Evolutionary conservation across 2,888 invertebrate species (phyloP), one percentile per base, ranked within the genome.

Genomic region (Chromoteleia sp.): DNA sequence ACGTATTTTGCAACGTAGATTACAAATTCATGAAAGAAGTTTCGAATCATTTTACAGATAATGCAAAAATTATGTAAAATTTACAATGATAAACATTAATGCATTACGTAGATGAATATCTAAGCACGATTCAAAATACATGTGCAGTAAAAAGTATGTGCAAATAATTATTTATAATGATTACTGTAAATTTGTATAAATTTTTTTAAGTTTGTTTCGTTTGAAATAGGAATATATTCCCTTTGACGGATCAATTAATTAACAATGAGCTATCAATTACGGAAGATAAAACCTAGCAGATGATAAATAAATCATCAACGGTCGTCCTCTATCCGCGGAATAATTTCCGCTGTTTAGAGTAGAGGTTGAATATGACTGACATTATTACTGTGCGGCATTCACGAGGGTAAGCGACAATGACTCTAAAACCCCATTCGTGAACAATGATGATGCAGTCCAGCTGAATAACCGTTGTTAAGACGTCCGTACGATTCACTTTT

Each of bases 331-430:
- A 56, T 63, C 25, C 21, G 54, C 8, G 19, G 63, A 74, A 74
- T 56, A 74, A 74, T 74, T 63, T 63, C 63, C 74, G 30, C 14
- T 56, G 41, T 63, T 68, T 68, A 68, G 54, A 63, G 33, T 48
- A 63, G 54, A 56, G 56, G 41, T 63, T 63, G 30, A 43, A 74
- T 56, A 54, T 74, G 74, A 59, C 59, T 71, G 33, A 48, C 74
- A 45, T 45, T 74, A 63, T 63, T 63, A 48, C 56, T 25, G 39
- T 36, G 7, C 21, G 7, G 21, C 15, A 63, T 63, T 61, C 54
- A 73, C 17, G 15, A 45, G 56, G 10, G 2, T 29, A 50, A 29
- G 30, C 59, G 61, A 61, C 61, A 61, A 61, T 61, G 52, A 73
- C 61, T 50, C 56, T 70, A 73, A 61, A 70, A 54, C 61, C 43